Percentiles rank a stretch among this genome's conserved stretches.
phyloP scores from a whole-genome alignment of 2,113 vertebrate genomes.

The Aleadryas rufinucha region DNA sequence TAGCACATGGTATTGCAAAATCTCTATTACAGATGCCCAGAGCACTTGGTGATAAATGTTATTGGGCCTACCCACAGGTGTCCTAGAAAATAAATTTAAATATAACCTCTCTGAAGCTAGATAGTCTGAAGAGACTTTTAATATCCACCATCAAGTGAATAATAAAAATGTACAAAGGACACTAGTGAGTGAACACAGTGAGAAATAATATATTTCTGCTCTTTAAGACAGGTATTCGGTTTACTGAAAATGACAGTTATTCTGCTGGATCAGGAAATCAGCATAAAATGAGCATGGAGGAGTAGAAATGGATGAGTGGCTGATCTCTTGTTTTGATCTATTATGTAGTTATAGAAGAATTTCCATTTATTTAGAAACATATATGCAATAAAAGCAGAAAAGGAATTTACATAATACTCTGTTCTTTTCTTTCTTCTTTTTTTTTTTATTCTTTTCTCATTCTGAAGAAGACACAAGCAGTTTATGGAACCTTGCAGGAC shows the following conservation, averaged over 20 bases:
- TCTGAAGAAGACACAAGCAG: not conserved
- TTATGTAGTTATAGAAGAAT: not conserved
- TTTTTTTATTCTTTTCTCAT: not conserved
- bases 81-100: not conserved
- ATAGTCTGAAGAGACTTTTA: not conserved
- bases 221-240: not conserved
- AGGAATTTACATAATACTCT: not conserved
- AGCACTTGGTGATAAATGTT: not conserved
- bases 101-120: not conserved
- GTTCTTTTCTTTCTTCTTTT: not conserved
- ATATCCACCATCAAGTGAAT: not conserved
- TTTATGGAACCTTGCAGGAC: not conserved
- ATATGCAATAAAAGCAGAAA: not conserved
- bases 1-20: not conserved
- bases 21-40: not conserved
- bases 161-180: not conserved
- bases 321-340: slow-evolving; percentile 11
- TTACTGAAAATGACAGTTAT: slow-evolving; percentile 30
- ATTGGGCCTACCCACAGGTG: not conserved
- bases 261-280: slow-evolving; percentile 5
- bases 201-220: not conserved
- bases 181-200: not conserved
- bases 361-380: slow-evolving; percentile 15
- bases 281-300: not conserved
- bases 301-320: not conserved